Base-by-base conservation (phyloP, 2,888 invertebrate genomes). In the Neoscelio sp. region DNA sequence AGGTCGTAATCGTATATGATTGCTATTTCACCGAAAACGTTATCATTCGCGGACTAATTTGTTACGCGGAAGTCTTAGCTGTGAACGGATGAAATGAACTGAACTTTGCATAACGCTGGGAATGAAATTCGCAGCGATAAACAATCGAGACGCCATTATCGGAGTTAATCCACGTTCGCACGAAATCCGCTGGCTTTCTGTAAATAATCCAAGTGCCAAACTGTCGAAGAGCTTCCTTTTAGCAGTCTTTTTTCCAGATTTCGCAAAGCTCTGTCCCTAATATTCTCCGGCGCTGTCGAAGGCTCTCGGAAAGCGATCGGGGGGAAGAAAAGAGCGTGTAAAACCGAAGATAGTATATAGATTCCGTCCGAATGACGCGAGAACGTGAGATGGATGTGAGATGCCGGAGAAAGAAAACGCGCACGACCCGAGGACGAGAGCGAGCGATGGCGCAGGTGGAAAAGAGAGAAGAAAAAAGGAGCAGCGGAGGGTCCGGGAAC, bases 311-410 rank as follows among this genome's bases (percentile, higher is more conserved):
- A 68, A 75, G 79, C 70, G 77, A 80, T 60, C 73, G 80, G 54
- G 71, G 44, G 74, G 58, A 79, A 76, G 67, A 77, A 79, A 70
- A 50, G 74, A 78, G 67, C 58, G 77, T 67, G 80, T 67, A 73
- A 71, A 80, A 64, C 44, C 60, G 65, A 74, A 73, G 71, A 75
- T 48, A 74, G 79, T 75, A 76, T 76, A 80, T 80, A 80, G 76
- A 77, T 60, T 71, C 78, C 38, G 50, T 68, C 64, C 65, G 78
- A 73, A 70, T 70, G 76, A 81, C 80, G 64, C 65, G 54, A 56
- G 62, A 80, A 83, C 81, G 83, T 83, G 80, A 79, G 75, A 76
- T 76, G 80, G 83, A 82, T 73, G 80, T 78, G 64, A 40, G 80
- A 71, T 67, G 71, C 18, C 38, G 56, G 17, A 38, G 73, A 70